Base-by-base conservation (phyloP, 2,888 invertebrate genomes). In the Gastrophysa polygoni region DNA sequence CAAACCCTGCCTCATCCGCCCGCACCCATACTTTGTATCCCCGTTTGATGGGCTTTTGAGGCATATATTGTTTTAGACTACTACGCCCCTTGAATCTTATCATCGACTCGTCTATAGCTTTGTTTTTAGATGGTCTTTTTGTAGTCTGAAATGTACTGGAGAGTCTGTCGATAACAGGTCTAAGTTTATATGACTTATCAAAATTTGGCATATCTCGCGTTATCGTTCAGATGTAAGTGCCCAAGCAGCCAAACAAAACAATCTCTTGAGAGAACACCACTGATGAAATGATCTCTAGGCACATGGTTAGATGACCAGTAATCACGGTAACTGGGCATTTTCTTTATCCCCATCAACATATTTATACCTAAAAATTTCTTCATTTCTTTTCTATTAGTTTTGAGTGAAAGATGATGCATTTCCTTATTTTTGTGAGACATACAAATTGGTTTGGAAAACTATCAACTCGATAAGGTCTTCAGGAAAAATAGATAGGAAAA, bases 11-110 rank as follows among this genome's bases (percentile, higher is more conserved):
- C 20, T 63, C 32, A 43, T 69, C 65, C 18, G 68, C 65, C 46
- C 65, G 28, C 24, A 65, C 59, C 70, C 70, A 70, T 17, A 71
- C 66, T 63, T 75, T 75, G 66, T 73, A 75, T 4, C 74, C 75
- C 20, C 75, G 66, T 71, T 76, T 75, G 63, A 72, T 72, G 20
- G 73, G 73, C 64, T 76, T 76, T 57, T 69, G 70, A 21, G 74
- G 74, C 57, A 75, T 70, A 67, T 73, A 76, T 64, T 76, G 73
- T 64, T 71, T 73, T 46, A 75, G 50, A 10, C 29, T 16, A 28
- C 52, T 47, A 20, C 65, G 18, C 11, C 66, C 68, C 48, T 69
- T 71, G 58, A 71, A 71, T 48, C 55, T 48, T 7, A 71, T 65
- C 68, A 71, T 69, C 1, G 68, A 66, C 62, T 72, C 68, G 59